A percentile compares a stretch with the other conserved stretches of the same genome.
Conservation (phyloP, 1,140 invertebrate species). For the Atta colombica region DNA sequence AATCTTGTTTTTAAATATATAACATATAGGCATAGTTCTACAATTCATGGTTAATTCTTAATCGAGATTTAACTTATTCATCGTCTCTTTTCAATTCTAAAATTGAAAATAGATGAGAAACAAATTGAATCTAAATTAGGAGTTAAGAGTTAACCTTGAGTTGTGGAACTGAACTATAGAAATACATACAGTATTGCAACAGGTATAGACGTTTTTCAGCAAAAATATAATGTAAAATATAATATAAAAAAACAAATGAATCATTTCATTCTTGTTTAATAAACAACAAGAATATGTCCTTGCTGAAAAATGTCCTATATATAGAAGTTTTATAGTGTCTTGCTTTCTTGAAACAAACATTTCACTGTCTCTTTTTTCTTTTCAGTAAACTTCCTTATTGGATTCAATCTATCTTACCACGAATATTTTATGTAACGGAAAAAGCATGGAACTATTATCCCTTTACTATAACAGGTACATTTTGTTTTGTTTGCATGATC, state of each 20-base stretch:
- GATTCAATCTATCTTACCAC: conserved; percentile 95
- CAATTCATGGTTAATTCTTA: no score
- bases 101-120: no score
- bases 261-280: no score
- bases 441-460: conserved; percentile 99
- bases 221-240: no score
- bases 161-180: no score
- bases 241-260: no score
- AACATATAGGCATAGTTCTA: neutral
- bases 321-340: neutral
- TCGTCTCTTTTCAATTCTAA: no score
- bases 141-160: no score
- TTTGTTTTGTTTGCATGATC: conserved; percentile 2
- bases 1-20: conserved; percentile 58
- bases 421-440: conserved; percentile 97
- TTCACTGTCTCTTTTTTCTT: conserved; percentile 55
- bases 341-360: neutral
- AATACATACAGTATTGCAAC: neutral
- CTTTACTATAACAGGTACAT: conserved; percentile 94
- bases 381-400: conserved; percentile 95
- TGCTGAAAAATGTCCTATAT: no score
- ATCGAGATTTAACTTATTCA: no score
- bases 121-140: no score
- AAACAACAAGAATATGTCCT: no score
- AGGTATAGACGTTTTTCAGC: neutral